phyloP scores from a whole-genome alignment of 2,797 vertebrate genomes.

The Apogon hyalosoma region DNA sequence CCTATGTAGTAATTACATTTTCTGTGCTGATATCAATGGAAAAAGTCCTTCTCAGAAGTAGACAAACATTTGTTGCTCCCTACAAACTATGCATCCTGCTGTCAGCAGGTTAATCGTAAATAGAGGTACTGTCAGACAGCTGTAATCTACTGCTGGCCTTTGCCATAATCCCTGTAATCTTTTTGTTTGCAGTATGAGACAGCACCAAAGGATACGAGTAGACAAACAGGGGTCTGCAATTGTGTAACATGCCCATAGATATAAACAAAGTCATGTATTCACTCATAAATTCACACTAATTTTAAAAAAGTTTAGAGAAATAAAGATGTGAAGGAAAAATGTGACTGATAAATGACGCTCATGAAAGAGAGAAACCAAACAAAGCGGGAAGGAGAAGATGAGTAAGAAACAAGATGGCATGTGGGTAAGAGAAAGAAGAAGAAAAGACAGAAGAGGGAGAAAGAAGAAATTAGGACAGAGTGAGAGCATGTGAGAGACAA shows the following conservation, averaged over 20 bases:
- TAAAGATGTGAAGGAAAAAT: background rate
- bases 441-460: background rate
- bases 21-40: background rate
- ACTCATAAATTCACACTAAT: constrained; percentile 5
- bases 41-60: background rate
- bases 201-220: constrained; percentile 21
- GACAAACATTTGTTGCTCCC: constrained; percentile 15
- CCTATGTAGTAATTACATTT: too few relatives aligned
- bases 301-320: constrained; percentile 15
- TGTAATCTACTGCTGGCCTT: constrained; percentile 71
- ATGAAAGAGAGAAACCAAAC: constrained; percentile 12
- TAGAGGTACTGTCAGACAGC: constrained; percentile 60
- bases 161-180: constrained; percentile 75
- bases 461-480: constrained; percentile 36
- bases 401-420: constrained; percentile 7
- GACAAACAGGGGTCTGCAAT: background rate
- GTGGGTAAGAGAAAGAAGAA: background rate
- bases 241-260: constrained; percentile 14
- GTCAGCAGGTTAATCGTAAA: constrained; percentile 64
- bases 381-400: background rate
- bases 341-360: background rate
- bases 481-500: constrained; percentile 32
- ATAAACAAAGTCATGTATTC: constrained; percentile 28
- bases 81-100: constrained; percentile 13
- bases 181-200: constrained; percentile 57